phyloP scores from a whole-genome alignment of 2,113 vertebrate species.

The Oreochromis aureus region DNA sequence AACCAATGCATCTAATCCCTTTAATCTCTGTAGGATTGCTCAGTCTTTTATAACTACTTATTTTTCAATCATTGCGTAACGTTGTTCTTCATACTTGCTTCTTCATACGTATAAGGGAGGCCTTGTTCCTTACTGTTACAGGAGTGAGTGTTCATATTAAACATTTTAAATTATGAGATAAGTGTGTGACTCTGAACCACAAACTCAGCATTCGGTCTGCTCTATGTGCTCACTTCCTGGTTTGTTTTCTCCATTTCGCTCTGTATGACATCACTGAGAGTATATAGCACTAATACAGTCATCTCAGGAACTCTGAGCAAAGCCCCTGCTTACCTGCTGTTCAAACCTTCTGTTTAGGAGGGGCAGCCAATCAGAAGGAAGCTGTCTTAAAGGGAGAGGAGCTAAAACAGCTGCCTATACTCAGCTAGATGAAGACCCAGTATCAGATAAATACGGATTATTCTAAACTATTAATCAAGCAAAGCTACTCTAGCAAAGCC shows the following conservation, averaged over 20 bases:
- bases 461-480: neutral
- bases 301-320: neutral
- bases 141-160: neutral
- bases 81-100: neutral
- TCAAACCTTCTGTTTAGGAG: neutral
- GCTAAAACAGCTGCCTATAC: neutral
- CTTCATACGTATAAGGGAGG: neutral
- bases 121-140: neutral
- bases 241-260: neutral
- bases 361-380: accelerated
- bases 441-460: neutral
- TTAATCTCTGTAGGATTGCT: neutral
- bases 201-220: neutral
- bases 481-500: neutral
- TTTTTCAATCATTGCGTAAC: neutral
- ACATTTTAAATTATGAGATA: neutral
- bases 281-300: accelerated
- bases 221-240: neutral
- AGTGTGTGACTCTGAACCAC: neutral
- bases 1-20: neutral
- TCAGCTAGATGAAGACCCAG: neutral
- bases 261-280: neutral
- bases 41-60: neutral
- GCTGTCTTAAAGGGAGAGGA: neutral
- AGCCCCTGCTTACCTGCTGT: neutral